Evolutionary conservation across 2,888 invertebrate species (phyloP).

Genomic region (Andrena bucephala): DNA sequence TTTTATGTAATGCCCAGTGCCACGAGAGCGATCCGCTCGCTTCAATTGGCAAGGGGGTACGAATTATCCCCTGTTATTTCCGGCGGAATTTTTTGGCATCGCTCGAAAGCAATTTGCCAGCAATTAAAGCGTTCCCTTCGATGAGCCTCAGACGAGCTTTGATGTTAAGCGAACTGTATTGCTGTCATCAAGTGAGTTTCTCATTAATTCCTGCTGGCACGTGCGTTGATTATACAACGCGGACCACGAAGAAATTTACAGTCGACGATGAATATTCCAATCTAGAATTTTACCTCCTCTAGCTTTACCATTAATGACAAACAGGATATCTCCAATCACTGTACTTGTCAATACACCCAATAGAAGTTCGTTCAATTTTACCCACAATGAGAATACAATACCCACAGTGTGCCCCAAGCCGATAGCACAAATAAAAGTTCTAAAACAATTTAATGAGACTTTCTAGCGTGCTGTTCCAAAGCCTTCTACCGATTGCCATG

Average conservation of each 20-base stretch:
- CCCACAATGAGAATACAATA: background rate
- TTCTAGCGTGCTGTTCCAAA: background rate
- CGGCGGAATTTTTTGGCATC: conserved; percentile 57
- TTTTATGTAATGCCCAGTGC: conserved; percentile 10
- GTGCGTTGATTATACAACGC: conserved; percentile 6
- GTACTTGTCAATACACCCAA: background rate
- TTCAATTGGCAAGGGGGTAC: conserved; percentile 46
- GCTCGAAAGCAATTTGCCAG: conserved; percentile 57
- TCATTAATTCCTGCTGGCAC: conserved; percentile 33
- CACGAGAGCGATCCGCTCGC: conserved; percentile 10
- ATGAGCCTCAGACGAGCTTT: conserved; percentile 28
- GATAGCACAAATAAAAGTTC: background rate
- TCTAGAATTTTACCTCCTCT: no score
- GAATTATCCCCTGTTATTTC: conserved; percentile 38
- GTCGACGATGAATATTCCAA: background rate
- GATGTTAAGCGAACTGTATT: conserved; percentile 24
- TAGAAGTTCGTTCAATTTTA: background rate
- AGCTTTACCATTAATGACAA: background rate
- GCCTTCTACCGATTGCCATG: conserved; percentile 6
- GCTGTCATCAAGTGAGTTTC: conserved; percentile 37
- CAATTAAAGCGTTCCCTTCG: conserved; percentile 55
- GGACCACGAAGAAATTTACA: background rate
- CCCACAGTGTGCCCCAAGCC: background rate
- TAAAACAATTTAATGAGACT: background rate
- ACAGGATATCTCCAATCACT: background rate